A percentile compares a stretch with the other conserved stretches of the same genome.
Conservation (phyloP, 2,888 invertebrate genomes). For the Pimpla rufipes region DNA sequence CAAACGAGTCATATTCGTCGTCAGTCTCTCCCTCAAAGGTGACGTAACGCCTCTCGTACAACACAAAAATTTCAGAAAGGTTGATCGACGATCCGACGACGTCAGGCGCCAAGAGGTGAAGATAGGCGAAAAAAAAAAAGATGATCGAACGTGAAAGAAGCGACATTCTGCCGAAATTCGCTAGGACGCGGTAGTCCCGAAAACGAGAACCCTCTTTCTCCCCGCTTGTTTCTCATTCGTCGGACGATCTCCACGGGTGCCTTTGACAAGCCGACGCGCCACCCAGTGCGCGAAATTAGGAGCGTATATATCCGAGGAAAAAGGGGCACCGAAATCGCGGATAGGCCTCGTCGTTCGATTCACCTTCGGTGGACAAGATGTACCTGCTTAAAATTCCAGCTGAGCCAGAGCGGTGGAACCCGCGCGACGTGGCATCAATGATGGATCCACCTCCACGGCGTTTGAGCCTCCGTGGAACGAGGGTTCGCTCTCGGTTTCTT, state of each 20-base stretch:
- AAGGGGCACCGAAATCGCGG: slow-evolving; percentile 74
- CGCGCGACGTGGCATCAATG: slow-evolving; percentile 79
- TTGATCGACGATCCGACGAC: too few species aligned
- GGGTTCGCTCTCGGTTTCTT: slow-evolving; percentile 27
- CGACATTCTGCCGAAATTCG: slow-evolving; percentile 25
- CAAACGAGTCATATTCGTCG: too few species aligned
- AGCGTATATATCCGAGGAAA: slow-evolving; percentile 75
- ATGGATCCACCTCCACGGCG: slow-evolving; percentile 76
- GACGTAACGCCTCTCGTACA: too few species aligned
- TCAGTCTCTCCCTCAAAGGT: too few species aligned
- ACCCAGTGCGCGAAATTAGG: slow-evolving; percentile 83
- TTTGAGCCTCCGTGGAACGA: slow-evolving; percentile 36
- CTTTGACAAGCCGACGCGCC: slow-evolving; percentile 82
- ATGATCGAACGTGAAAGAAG: background rate
- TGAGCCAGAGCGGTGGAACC: slow-evolving; percentile 61
- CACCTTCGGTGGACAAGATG: slow-evolving; percentile 74
- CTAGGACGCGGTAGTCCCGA: slow-evolving; percentile 9
- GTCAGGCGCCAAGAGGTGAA: background rate
- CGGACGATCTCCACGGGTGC: slow-evolving; percentile 29
- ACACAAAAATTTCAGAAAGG: too few species aligned
- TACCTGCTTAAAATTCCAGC: slow-evolving; percentile 81
- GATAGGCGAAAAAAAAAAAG: background rate
- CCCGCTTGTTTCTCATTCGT: slow-evolving; percentile 14
- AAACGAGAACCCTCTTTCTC: background rate
- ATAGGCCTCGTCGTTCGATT: slow-evolving; percentile 37